Percentiles rank a stretch among this genome's conserved stretches.
Evolutionary conservation across 2,888 invertebrate species (phyloP).

Genomic region (Axea sp.): DNA sequence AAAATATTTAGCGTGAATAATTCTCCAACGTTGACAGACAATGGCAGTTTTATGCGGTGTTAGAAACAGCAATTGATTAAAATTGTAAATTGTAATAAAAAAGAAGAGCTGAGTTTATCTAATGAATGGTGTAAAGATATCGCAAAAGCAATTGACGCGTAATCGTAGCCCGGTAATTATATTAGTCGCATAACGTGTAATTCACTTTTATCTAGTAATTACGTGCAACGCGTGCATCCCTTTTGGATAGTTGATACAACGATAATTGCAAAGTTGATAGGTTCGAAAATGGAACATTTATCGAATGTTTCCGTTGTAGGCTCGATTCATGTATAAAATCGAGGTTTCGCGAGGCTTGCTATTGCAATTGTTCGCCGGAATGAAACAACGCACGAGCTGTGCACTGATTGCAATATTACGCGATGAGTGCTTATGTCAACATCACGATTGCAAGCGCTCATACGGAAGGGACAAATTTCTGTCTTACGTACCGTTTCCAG

Average conservation of each 20-base stretch:
- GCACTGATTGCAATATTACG: slow-evolving; percentile 55
- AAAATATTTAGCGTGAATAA: too few species aligned
- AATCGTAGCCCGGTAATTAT: slow-evolving; percentile 25
- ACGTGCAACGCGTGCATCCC: slow-evolving; percentile 46
- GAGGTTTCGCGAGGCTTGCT: slow-evolving; percentile 24
- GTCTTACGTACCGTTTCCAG: too few species aligned
- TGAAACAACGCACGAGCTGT: slow-evolving; percentile 40
- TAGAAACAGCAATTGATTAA: too few species aligned
- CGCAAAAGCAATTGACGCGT: slow-evolving; percentile 32
- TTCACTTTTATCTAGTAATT: slow-evolving; percentile 61
- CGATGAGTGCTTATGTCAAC: slow-evolving; percentile 49
- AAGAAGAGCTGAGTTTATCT: slow-evolving; percentile 4
- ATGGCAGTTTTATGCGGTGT: too few species aligned
- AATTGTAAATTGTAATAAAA: too few species aligned
- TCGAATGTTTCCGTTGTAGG: slow-evolving; percentile 57
- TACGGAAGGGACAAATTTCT: slow-evolving; percentile 27
- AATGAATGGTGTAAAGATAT: slow-evolving; percentile 14
- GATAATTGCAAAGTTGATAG: slow-evolving; percentile 61
- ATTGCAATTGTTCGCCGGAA: slow-evolving; percentile 42
- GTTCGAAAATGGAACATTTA: slow-evolving; percentile 59
- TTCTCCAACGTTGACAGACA: too few species aligned
- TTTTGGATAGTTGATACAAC: slow-evolving; percentile 48
- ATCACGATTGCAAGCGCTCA: slow-evolving; percentile 34
- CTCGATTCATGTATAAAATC: slow-evolving; percentile 39
- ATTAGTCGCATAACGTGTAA: slow-evolving; percentile 48